Evolutionary conservation across 23 tunicate species (phyloP).

Genomic region (Pegea sp.): DNA sequence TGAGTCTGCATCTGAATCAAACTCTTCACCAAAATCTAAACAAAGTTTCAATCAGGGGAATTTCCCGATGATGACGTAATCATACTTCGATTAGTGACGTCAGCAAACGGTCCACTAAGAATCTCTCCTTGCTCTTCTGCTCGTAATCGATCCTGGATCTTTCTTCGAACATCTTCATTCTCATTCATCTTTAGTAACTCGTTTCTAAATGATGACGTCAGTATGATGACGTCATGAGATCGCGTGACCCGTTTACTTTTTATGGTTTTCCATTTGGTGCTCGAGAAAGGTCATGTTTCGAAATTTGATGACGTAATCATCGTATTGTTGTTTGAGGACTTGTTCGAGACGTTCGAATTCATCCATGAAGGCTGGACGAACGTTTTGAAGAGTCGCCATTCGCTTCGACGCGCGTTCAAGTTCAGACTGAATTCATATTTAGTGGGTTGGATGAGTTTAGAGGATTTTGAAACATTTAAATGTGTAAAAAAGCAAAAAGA

Average conservation of each 20-base stretch:
- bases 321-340: constrained; percentile 68
- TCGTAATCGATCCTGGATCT: constrained; percentile 46
- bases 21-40: no score
- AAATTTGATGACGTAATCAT: constrained; percentile 54
- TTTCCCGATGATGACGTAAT: no score
- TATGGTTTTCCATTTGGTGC: constrained; percentile 57
- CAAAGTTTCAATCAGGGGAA: no score
- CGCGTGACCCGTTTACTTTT: constrained; percentile 4
- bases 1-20: no score
- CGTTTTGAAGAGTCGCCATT: constrained; percentile 59
- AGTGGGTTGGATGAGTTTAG: not conserved
- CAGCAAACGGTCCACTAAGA: constrained; percentile 3
- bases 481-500: not conserved
- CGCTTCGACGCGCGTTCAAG: constrained; percentile 73
- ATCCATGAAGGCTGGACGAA: constrained; percentile 96
- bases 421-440: constrained; percentile 22
- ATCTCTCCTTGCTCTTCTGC: constrained; percentile 57
- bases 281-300: constrained; percentile 74
- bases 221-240: not conserved
- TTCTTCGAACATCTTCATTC: constrained; percentile 26
- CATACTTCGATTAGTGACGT: no score
- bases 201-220: constrained; percentile 6
- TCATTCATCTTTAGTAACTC: constrained; percentile 39
- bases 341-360: constrained; percentile 73
- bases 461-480: not conserved